Evolutionary conservation across 1,140 invertebrate genomes (phyloP).

Genomic region (Mycetomoellerius zeteki): DNA sequence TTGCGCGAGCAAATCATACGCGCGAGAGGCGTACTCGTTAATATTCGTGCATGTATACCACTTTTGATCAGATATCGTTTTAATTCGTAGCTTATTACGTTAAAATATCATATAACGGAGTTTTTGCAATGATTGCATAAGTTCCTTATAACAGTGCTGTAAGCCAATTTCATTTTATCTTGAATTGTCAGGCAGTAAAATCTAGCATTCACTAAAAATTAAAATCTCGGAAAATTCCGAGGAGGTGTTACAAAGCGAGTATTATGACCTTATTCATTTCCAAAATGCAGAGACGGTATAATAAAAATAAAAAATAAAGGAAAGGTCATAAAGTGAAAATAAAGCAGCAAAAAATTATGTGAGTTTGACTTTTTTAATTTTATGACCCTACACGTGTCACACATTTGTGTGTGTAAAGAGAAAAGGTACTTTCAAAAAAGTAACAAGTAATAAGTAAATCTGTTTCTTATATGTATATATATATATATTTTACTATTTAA

Average conservation of each 20-base stretch:
- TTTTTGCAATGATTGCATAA: not conserved
- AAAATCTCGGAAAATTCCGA: not conserved
- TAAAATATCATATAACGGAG: not conserved
- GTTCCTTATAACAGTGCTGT: not conserved
- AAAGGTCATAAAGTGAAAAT: too few species aligned
- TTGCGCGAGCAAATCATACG: constrained; percentile 34
- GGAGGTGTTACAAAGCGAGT: not conserved
- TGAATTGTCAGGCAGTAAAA: not conserved
- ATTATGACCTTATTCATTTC: not conserved
- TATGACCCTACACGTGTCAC: not conserved
- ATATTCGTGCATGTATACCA: constrained; percentile 5
- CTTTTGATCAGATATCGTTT: not conserved
- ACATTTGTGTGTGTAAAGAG: not conserved
- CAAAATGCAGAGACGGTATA: not conserved
- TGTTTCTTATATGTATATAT: too few species aligned
- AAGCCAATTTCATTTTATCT: constrained; percentile 9
- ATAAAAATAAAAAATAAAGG: not conserved
- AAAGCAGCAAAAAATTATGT: too few species aligned
- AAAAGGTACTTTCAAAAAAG: not conserved
- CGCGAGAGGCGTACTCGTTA: not conserved
- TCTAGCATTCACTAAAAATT: not conserved
- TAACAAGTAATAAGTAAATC: too few species aligned
- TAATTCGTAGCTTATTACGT: not conserved
- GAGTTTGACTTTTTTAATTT: not conserved
- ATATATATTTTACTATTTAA: too few species aligned